These are phyloP conservation scores for Acanthosepion esculentum DNA, from an alignment of 2,888 invertebrate genomes.

Conservation along the genomic window DNA sequence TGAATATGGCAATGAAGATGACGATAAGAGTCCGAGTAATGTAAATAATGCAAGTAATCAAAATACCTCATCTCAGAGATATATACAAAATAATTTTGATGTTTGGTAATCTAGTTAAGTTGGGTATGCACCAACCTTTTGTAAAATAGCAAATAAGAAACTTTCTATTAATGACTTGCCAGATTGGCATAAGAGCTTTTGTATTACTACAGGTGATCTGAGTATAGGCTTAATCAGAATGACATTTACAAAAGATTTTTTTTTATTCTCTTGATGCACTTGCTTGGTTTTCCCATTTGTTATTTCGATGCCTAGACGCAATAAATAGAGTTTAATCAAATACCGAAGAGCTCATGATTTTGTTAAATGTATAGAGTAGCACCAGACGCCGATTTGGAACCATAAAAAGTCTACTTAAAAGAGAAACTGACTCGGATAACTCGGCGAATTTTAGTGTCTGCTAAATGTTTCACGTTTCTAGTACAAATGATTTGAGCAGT, in stretches of 20 bases:
- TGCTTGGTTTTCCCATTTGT: not conserved
- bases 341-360: not conserved
- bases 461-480: slow-evolving; percentile 6
- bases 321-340: not conserved
- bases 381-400: not conserved
- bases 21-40: no score
- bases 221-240: not conserved
- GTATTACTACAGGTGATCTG: not conserved
- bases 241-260: not conserved
- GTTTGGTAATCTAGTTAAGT: no score
- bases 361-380: not conserved
- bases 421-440: not conserved
- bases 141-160: not conserved
- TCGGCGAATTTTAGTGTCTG: not conserved
- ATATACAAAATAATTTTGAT: no score
- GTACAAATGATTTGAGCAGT: not conserved
- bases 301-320: not conserved
- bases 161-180: not conserved
- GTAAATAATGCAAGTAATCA: no score
- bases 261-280: not conserved
- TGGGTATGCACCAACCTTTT: no score
- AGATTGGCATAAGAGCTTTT: not conserved
- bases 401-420: not conserved
- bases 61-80: no score
- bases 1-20: no score